Percentiles rank a stretch among this genome's conserved stretches.
These are phyloP conservation scores for Heliocidaris tuberculata DNA, from an alignment of 35 echinoderm and acorn worm species.

Conservation along the genomic window DNA sequence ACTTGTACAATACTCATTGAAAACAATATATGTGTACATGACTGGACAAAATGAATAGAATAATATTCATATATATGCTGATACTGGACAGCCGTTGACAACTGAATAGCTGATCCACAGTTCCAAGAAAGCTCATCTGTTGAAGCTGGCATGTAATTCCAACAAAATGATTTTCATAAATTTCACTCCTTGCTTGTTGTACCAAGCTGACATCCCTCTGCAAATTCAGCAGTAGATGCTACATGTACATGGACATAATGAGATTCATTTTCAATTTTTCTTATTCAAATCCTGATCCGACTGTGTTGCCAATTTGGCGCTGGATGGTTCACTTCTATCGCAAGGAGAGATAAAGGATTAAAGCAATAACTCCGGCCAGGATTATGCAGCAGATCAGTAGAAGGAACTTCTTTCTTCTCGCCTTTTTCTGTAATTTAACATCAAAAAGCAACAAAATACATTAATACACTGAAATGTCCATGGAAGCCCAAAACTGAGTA, in stretches of 20 bases:
- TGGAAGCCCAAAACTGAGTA: no score
- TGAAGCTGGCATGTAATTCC: no score
- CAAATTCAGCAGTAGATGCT: neutral
- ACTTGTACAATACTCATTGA: neutral
- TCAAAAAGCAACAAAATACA: neutral
- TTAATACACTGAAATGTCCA: neutral
- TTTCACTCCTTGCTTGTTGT: neutral
- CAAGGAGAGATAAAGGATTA: constrained; percentile 44
- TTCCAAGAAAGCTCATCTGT: neutral
- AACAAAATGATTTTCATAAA: no score
- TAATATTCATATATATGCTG: neutral
- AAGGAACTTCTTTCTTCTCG: constrained; percentile 53
- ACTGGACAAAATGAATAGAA: neutral
- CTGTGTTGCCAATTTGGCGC: neutral
- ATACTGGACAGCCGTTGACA: neutral
- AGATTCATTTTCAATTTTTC: neutral
- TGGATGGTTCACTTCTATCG: neutral
- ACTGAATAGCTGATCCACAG: neutral
- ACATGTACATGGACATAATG: neutral
- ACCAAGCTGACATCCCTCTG: neutral
- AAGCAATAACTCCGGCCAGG: neutral
- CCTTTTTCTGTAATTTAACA: constrained; percentile 27
- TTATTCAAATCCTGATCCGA: neutral
- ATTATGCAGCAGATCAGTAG: constrained; percentile 36
- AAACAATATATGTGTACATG: neutral